Percentiles rank a stretch among this genome's conserved stretches.
Evolutionary conservation across 2,797 vertebrate species (phyloP).

Genomic region (Hippopotamyrus pictus): DNA sequence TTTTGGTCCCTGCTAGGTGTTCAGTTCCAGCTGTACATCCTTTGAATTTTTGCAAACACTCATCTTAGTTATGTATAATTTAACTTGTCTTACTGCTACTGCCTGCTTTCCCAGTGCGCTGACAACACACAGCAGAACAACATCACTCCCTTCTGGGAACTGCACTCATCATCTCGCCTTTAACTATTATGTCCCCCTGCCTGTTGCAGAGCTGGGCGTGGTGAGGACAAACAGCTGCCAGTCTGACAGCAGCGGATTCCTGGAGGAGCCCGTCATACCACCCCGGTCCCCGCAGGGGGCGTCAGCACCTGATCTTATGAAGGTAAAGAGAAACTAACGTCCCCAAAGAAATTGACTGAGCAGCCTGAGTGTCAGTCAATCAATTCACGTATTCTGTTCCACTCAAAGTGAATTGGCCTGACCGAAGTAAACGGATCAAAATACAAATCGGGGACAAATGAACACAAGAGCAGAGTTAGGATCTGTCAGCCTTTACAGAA

Average conservation of each 20-base stretch:
- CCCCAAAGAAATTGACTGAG: not conserved
- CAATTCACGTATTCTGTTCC: not conserved
- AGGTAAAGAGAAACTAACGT: constrained; percentile 39
- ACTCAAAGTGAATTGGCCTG: not conserved
- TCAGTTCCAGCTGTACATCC: not conserved
- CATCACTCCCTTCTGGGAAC: not conserved
- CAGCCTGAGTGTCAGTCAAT: not conserved
- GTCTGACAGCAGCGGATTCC: constrained; percentile 75
- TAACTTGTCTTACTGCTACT: not conserved
- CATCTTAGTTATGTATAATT: not conserved
- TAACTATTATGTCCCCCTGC: not conserved
- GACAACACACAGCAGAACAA: not conserved
- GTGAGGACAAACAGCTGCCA: constrained; percentile 69
- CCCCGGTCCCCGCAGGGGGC: constrained; percentile 39
- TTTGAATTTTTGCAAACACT: not conserved
- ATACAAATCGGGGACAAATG: not conserved
- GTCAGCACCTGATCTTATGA: constrained; percentile 49
- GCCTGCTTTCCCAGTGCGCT: not conserved
- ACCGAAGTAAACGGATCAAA: not conserved
- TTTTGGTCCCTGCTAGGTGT: not conserved
- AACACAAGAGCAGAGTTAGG: not conserved
- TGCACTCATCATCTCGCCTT: not conserved
- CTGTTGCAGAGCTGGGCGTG: constrained; percentile 26
- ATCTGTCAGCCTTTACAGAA: not conserved
- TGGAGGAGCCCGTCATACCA: constrained; percentile 63